phyloP scores from a whole-genome alignment of 2,888 invertebrate genomes.

The Cetonia aurata region DNA sequence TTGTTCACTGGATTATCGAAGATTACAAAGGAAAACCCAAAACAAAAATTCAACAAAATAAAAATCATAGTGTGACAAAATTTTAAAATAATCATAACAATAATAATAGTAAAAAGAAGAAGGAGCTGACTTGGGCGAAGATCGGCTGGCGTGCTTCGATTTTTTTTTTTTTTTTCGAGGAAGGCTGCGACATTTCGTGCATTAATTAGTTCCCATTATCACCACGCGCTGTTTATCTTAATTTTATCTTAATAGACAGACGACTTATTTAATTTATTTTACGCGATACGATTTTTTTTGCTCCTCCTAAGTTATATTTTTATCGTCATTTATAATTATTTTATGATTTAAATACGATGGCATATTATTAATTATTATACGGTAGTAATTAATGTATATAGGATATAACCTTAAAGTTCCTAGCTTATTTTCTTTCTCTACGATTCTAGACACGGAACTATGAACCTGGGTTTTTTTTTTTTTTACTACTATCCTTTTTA shows the following conservation, averaged over 20 bases:
- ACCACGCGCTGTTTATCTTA: slow-evolving; percentile 15
- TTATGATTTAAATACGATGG: neutral
- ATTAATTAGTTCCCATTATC: slow-evolving; percentile 15
- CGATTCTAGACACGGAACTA: slow-evolving; percentile 13
- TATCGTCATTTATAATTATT: slow-evolving; percentile 30
- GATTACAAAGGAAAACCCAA: slow-evolving; percentile 18
- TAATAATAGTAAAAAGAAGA: neutral
- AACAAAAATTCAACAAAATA: slow-evolving; percentile 31
- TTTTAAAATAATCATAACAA: slow-evolving; percentile 34
- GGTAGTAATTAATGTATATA: slow-evolving; percentile 24
- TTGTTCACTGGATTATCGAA: slow-evolving; percentile 34
- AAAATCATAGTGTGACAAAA: too few species aligned
- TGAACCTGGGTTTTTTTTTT: neutral
- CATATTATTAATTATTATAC: slow-evolving; percentile 17
- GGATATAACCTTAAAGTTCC: slow-evolving; percentile 45
- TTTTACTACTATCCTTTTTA: too few species aligned
- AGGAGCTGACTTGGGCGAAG: slow-evolving; percentile 30
- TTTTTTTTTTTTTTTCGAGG: neutral
- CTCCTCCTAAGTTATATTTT: slow-evolving; percentile 34
- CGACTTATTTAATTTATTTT: slow-evolving; percentile 37
- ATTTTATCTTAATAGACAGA: slow-evolving; percentile 18
- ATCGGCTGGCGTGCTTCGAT: slow-evolving; percentile 17
- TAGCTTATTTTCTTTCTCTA: slow-evolving; percentile 9
- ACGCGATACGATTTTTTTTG: slow-evolving; percentile 20
- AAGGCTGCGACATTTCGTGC: slow-evolving; percentile 31